These are phyloP conservation scores for Drosophila sulfurigaster DNA, from an alignment of 1,140 invertebrate genomes.

Conservation along the genomic window DNA sequence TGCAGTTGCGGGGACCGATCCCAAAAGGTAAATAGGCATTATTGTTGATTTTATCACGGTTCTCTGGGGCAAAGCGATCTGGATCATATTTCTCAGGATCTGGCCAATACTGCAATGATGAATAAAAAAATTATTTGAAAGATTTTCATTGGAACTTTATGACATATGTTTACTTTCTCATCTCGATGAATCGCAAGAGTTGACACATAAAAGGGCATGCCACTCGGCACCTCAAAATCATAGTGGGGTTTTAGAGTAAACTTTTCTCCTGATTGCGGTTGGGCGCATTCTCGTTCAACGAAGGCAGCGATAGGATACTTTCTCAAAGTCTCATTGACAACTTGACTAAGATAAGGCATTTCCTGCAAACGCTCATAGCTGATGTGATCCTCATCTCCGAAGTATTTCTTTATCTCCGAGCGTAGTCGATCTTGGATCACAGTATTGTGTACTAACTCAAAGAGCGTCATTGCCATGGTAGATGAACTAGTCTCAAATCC, in stretches of 20 bases:
- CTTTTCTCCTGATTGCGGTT: slow-evolving; percentile 48
- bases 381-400: slow-evolving; percentile 85
- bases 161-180: slow-evolving; percentile 34
- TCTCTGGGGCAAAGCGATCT: slow-evolving; percentile 87
- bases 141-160: not conserved
- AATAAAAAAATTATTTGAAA: not conserved
- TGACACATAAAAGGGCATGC: slow-evolving; percentile 64
- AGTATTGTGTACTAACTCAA: slow-evolving; percentile 88
- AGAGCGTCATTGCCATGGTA: slow-evolving; percentile 88
- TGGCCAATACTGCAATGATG: slow-evolving; percentile 86
- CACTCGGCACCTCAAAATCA: slow-evolving; percentile 57
- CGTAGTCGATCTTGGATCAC: slow-evolving; percentile 88
- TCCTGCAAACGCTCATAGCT: slow-evolving; percentile 88
- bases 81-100: slow-evolving; percentile 89
- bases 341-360: slow-evolving; percentile 88
- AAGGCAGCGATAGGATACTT: slow-evolving; percentile 62
- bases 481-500: slow-evolving; percentile 92
- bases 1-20: slow-evolving; percentile 91
- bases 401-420: slow-evolving; percentile 87
- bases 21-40: slow-evolving; percentile 88
- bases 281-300: slow-evolving; percentile 62
- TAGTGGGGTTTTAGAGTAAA: slow-evolving; percentile 55
- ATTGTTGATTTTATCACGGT: slow-evolving; percentile 86
- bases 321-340: slow-evolving; percentile 85
- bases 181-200: slow-evolving; percentile 62